Base-by-base conservation (phyloP, 30 jellyfish, hydroid and myxozoan species). In the Pseudorhiza aurosa region DNA sequence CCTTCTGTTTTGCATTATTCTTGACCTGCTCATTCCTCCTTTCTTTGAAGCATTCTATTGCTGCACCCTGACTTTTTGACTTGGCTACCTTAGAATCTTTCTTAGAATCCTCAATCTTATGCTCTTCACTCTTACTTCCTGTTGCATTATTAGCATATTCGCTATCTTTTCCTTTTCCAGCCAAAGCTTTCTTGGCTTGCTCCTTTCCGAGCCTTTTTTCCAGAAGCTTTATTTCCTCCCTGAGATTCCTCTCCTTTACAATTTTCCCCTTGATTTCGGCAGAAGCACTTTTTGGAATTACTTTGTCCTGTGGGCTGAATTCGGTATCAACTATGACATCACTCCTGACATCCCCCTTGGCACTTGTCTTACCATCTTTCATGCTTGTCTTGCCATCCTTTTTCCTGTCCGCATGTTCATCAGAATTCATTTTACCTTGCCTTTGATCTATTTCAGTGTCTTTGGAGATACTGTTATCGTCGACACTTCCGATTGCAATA, bases 201-300 rank as follows among this genome's bases (percentile, higher is more conserved):
- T 59, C 67, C 35, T 53, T 53, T 53, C 67, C 67, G n/a, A 53
- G 22, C 67, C 22, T 31, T 33, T 64, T 58, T 35, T 64, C 77
- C 27, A 64, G 43, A 24, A 64, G 37, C 27, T 33, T 31, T 10
- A 27, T 64, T 64, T 44, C 45, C 14, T 64, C 55, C 6, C 14
- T 49, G 8, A 31, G 29, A 14, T 42, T 44, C 62, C 46, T 69
- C 42, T 29, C 51, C 55, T 43, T 33, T n/a, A 39, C 29, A 19
- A 8, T 5, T 28, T 47, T 30, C 27, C 14, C 53, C 35, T 45
- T 8, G 10, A 33, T 33, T 44, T 27, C 68, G 22, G 19, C 55
- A 4, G n/a, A n/a, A n/a, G n/a, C n/a, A n/a, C n/a, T n/a, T n/a
- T n/a, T n/a, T n/a, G n/a, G n/a, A n/a, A n/a, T n/a, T n/a, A n/a